Percentiles rank a stretch among this genome's conserved stretches.
Evolutionary conservation across 1,140 invertebrate genomes (phyloP).

Genomic region (Heliothis subflexa): DNA sequence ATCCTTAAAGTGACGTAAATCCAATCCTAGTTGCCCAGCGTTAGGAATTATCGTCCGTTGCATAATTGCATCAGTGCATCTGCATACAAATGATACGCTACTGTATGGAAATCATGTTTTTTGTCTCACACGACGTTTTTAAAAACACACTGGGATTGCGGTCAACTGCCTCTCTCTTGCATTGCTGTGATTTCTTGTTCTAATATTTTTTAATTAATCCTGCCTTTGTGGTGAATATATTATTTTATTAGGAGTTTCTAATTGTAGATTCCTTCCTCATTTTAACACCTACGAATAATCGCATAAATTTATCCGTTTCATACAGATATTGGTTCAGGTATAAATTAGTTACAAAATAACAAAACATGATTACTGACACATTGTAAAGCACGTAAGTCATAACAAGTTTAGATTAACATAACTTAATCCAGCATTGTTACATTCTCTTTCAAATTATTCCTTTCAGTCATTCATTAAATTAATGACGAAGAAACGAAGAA

Average conservation of each 20-base stretch:
- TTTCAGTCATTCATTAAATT: background rate
- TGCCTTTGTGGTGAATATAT: background rate
- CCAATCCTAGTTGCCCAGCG: slow-evolving; percentile 20
- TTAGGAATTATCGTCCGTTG: slow-evolving; percentile 27
- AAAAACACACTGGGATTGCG: background rate
- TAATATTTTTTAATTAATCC: background rate
- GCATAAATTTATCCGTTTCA: background rate
- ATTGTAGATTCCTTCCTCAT: too few relatives aligned
- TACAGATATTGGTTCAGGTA: background rate
- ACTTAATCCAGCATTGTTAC: slow-evolving; percentile 2
- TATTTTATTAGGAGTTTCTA: too few relatives aligned
- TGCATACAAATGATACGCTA: slow-evolving; percentile 33
- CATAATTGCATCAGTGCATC: slow-evolving; percentile 38
- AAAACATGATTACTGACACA: background rate
- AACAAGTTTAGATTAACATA: slow-evolving; percentile 10
- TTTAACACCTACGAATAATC: too few relatives aligned
- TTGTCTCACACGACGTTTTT: slow-evolving; percentile 3
- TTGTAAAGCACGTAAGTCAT: slow-evolving; percentile 3
- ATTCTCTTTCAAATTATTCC: slow-evolving; percentile 2
- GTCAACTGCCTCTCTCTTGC: background rate
- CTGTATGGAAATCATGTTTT: slow-evolving; percentile 29
- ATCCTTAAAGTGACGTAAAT: slow-evolving; percentile 15
- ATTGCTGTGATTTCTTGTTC: background rate
- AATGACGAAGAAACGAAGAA: background rate
- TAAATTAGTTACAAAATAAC: too few relatives aligned